phyloP scores from a whole-genome alignment of 1,140 invertebrate species.

The Drosophila gunungcola region DNA sequence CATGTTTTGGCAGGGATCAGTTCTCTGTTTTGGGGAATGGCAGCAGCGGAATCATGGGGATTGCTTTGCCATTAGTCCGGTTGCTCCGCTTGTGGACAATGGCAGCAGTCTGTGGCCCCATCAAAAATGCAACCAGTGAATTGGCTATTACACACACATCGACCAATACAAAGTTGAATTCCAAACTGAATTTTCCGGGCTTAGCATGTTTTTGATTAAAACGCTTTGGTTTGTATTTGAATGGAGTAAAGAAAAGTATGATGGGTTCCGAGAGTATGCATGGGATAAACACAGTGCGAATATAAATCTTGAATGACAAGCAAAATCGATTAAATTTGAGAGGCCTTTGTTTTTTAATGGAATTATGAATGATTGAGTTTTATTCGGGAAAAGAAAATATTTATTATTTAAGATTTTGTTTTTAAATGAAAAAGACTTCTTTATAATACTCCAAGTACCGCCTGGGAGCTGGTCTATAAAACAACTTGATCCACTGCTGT shows the following conservation, averaged over 20 bases:
- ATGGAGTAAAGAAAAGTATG: background rate
- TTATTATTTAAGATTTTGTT: no score
- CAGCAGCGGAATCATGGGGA: slow-evolving; percentile 41
- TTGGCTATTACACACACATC: slow-evolving; percentile 30
- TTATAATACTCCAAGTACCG: background rate
- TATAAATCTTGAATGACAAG: background rate
- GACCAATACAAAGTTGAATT: slow-evolving; percentile 23
- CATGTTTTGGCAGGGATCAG: slow-evolving; percentile 51
- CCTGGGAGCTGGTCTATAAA: slow-evolving; percentile 6
- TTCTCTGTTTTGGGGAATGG: slow-evolving; percentile 16
- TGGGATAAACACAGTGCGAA: slow-evolving; percentile 11
- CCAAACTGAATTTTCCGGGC: slow-evolving; percentile 41
- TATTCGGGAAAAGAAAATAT: no score
- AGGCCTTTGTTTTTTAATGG: background rate
- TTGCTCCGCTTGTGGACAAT: slow-evolving; percentile 23
- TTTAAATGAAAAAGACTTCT: no score
- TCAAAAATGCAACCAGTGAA: slow-evolving; percentile 40
- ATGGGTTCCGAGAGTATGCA: slow-evolving; percentile 4
- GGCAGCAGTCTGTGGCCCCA: slow-evolving; percentile 18
- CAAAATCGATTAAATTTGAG: slow-evolving; percentile 9
- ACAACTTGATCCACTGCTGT: background rate
- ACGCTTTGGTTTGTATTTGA: slow-evolving; percentile 25
- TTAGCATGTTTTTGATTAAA: slow-evolving; percentile 67
- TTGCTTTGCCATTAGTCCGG: slow-evolving; percentile 47
- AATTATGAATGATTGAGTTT: no score